These are phyloP conservation scores for Piezodorus guildinii DNA, from an alignment of 1,140 invertebrate species.

Conservation along the genomic window DNA sequence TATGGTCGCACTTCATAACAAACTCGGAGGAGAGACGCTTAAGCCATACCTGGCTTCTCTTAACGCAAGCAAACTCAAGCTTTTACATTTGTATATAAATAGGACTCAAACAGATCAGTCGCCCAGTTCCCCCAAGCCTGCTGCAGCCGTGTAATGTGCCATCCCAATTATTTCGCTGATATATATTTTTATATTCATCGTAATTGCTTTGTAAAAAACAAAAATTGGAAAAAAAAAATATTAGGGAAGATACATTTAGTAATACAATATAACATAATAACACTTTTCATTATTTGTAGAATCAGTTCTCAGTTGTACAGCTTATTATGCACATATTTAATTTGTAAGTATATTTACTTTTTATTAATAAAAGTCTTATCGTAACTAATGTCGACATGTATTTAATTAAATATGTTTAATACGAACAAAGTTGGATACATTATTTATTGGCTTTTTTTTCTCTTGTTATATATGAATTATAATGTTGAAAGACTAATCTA, in stretches of 20 bases:
- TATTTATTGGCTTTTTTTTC: too few relatives aligned
- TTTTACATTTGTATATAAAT: conserved; percentile 62
- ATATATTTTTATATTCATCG: conserved; percentile 12
- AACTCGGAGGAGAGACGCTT: conserved; percentile 70
- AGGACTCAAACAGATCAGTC: conserved; percentile 39
- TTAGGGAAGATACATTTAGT: background rate
- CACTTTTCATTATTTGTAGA: background rate
- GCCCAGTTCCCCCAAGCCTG: conserved; percentile 29
- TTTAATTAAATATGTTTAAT: background rate
- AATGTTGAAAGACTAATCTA: too few relatives aligned
- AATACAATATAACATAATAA: background rate
- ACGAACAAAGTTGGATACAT: too few relatives aligned
- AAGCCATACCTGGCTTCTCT: conserved; percentile 64
- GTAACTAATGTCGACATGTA: background rate
- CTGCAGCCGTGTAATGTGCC: conserved; percentile 8
- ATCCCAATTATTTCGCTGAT: background rate
- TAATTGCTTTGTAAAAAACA: conserved; percentile 9
- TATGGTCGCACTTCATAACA: conserved; percentile 81
- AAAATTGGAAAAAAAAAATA: conserved; percentile 5
- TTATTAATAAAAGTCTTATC: conserved; percentile 1
- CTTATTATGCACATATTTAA: conserved; percentile 5
- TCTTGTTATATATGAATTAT: too few relatives aligned
- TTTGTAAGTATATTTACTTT: background rate
- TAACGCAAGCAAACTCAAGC: conserved; percentile 71
- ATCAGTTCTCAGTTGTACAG: conserved; percentile 3